Evolutionary conservation across 2,797 vertebrate genomes (phyloP).

Genomic region (Sebastolobus alascanus): DNA sequence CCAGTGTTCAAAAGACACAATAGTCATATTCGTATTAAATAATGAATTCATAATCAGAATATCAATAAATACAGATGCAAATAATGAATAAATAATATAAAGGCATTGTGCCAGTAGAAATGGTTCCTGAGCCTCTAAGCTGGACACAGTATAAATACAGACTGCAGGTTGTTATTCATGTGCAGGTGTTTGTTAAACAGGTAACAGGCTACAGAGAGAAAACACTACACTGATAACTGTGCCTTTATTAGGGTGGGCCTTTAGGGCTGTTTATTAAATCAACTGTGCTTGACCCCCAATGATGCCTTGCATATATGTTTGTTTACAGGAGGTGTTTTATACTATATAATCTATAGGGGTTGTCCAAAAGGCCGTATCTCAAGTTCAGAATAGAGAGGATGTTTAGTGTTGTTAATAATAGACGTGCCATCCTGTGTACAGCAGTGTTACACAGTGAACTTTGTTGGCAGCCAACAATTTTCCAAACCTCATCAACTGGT

Average conservation of each 20-base stretch:
- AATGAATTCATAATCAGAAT: not conserved
- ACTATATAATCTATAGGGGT: not conserved
- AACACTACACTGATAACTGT: not conserved
- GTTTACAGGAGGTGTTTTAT: not conserved
- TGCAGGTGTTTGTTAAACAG: not conserved
- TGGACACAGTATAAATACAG: too few species aligned
- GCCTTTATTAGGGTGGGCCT: not conserved
- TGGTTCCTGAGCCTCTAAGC: too few species aligned
- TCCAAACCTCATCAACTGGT: not conserved
- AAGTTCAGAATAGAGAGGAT: not conserved
- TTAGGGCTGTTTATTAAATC: not conserved
- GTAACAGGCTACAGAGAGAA: not conserved
- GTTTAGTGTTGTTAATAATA: not conserved
- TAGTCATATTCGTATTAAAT: not conserved
- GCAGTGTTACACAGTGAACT: not conserved
- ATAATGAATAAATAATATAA: not conserved
- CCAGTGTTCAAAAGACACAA: not conserved
- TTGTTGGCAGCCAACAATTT: not conserved
- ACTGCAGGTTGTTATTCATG: too few species aligned
- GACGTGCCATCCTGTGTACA: not conserved
- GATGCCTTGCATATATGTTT: not conserved
- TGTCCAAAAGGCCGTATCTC: not conserved
- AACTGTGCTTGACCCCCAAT: not conserved
- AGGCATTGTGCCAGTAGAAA: too few species aligned
- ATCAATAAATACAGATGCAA: not conserved